Evolutionary conservation across 2,888 invertebrate species (phyloP), one percentile per base, ranked within the genome.

Genomic region (Temnothorax unifasciatus): DNA sequence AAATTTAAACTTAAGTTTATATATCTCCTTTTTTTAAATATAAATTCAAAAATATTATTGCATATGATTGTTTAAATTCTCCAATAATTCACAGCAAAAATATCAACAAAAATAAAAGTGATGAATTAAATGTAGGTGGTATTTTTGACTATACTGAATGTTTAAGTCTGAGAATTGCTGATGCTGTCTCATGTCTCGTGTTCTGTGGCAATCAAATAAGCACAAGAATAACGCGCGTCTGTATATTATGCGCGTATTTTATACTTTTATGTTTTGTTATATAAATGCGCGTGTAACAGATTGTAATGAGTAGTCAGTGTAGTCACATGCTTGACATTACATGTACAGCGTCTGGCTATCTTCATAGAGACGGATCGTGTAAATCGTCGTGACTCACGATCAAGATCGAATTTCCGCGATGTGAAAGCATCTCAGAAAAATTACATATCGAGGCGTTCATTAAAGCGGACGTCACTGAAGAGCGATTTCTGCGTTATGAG

Each of bases 341-440:
- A n/a, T 21, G n/a, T 57, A 41, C 9, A 61, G 25, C 41, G 41
- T 52, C n/a, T 21, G 21, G 44, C 21, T 69, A 69, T 59, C 47
- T 34, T 44, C 34, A n/a, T 44, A 71, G 25, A 38, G 11, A 18
- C 41, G 25, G 41, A 25, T 8, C 18, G 41, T 63, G 82, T n/a
- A 63, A 63, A 76, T 82, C 41, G n/a, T 50, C 44, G 63, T 38
- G 59, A 74, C 29, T 74, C 44, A 29, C 59, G 75, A 75, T 79
- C 47, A 13, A 69, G 69, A 69, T 77, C 44, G 69, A 69, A 44
- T 77, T 75, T 79, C 29, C 71, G 47, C 59, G 71, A 79, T 34
- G 34, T 34, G 71, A 59, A 41, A n/a, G 44, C 54, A 68, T 77
- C 44, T 69, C 34, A 44, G 34, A 57, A 71, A 44, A 79, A 71